phyloP scores from a whole-genome alignment of 1,140 invertebrate species.

The Diploscapter pachys region DNA sequence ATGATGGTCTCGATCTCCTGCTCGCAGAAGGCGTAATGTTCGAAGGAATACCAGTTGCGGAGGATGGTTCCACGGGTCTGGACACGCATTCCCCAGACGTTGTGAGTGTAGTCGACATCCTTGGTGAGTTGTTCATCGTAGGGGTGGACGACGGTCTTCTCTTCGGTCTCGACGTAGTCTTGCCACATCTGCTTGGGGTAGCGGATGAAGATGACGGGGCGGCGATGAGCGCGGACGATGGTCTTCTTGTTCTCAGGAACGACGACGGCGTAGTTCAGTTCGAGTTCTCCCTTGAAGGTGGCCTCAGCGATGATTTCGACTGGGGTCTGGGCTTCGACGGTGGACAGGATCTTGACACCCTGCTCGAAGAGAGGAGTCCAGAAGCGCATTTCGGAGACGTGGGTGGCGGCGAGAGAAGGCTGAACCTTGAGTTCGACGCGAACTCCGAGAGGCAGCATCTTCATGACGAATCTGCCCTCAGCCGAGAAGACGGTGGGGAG shows the following conservation, averaged over 20 bases:
- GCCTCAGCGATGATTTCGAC: slow-evolving; percentile 22
- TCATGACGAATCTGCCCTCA: slow-evolving; percentile 22
- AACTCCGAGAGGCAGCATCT: neutral
- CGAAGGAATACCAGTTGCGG: neutral
- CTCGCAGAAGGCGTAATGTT: slow-evolving; percentile 19
- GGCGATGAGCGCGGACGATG: slow-evolving; percentile 29
- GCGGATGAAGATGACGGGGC: slow-evolving; percentile 35
- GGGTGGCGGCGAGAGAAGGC: slow-evolving; percentile 29
- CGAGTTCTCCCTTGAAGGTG: slow-evolving; percentile 16
- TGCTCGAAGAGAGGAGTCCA: slow-evolving; percentile 32
- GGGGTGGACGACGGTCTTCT: slow-evolving; percentile 38
- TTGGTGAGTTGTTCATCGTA: slow-evolving; percentile 12
- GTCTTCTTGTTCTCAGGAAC: slow-evolving; percentile 27
- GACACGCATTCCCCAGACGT: slow-evolving; percentile 17
- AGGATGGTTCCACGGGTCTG: slow-evolving; percentile 10
- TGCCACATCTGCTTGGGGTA: slow-evolving; percentile 15
- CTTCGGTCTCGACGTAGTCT: slow-evolving; percentile 29
- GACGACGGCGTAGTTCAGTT: slow-evolving; percentile 2
- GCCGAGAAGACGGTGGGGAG: slow-evolving; percentile 28
- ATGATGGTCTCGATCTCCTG: slow-evolving; percentile 20
- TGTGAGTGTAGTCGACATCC: slow-evolving; percentile 1
- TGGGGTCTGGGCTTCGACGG: slow-evolving; percentile 29
- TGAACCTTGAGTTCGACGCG: slow-evolving; percentile 18
- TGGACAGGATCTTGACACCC: slow-evolving; percentile 36
- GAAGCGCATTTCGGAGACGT: slow-evolving; percentile 28